These are phyloP conservation scores for Conistra vaccinii DNA, from an alignment of 2,888 invertebrate genomes.

Conservation along the genomic window DNA sequence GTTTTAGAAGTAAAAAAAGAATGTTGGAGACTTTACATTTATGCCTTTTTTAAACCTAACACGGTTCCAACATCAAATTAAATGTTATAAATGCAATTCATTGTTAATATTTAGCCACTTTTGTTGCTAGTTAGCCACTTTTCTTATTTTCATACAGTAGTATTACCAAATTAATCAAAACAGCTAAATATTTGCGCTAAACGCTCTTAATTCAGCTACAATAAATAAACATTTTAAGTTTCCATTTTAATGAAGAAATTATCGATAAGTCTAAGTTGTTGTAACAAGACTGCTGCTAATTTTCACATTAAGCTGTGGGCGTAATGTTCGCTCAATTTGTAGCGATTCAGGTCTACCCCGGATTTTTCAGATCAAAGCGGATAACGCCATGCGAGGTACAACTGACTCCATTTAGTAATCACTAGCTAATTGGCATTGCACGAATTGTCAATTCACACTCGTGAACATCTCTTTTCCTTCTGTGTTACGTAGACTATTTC, in stretches of 20 bases:
- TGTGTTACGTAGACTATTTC: slow-evolving; percentile 10
- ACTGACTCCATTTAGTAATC: slow-evolving; percentile 76
- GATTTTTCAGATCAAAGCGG: slow-evolving; percentile 36
- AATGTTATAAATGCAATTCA: too few species aligned
- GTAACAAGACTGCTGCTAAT: slow-evolving; percentile 25
- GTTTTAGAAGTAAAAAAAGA: too few species aligned
- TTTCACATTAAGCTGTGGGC: slow-evolving; percentile 19
- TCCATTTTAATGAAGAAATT: slow-evolving; percentile 8
- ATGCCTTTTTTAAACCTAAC: too few species aligned
- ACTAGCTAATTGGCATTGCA: slow-evolving; percentile 76
- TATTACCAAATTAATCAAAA: too few species aligned
- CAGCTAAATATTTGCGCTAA: too few species aligned
- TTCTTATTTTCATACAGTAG: too few species aligned
- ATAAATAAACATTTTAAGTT: neutral
- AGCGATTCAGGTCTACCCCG: slow-evolving; percentile 6
- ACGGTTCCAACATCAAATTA: too few species aligned
- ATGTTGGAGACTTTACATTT: too few species aligned
- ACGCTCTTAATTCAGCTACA: neutral
- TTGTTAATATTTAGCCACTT: too few species aligned
- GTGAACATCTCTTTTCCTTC: slow-evolving; percentile 63
- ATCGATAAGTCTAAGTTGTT: neutral
- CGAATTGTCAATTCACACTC: slow-evolving; percentile 71
- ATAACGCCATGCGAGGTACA: slow-evolving; percentile 50
- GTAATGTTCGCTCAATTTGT: slow-evolving; percentile 6
- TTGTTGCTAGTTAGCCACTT: too few species aligned